Percentiles rank a stretch among this genome's conserved stretches.
Evolutionary conservation across 2,113 vertebrate genomes (phyloP).

Genomic region (Sula dactylatra): DNA sequence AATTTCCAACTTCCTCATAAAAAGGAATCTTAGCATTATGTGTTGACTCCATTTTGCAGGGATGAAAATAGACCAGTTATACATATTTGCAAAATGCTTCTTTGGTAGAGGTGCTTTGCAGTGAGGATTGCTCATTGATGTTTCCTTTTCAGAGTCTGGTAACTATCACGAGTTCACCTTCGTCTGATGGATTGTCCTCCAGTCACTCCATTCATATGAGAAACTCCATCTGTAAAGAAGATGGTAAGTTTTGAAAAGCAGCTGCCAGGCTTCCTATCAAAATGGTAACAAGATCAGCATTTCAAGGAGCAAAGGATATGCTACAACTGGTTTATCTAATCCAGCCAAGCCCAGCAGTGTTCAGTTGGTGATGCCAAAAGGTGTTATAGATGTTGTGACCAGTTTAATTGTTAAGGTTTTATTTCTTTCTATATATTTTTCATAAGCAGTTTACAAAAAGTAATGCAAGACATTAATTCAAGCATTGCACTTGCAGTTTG

Average conservation of each 20-base stretch:
- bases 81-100: not conserved
- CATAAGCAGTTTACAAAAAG: not conserved
- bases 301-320: not conserved
- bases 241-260: not conserved
- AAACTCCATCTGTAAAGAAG: not conserved
- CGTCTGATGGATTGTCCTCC: not conserved
- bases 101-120: not conserved
- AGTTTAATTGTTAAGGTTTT: not conserved
- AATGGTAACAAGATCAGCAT: not conserved
- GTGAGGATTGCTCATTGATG: not conserved
- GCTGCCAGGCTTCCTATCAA: not conserved
- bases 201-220: not conserved
- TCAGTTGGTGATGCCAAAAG: not conserved
- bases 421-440: not conserved
- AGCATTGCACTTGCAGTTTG: not conserved
- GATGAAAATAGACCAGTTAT: not conserved
- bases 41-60: not conserved
- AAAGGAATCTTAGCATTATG: not conserved
- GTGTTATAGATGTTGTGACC: not conserved
- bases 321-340: not conserved
- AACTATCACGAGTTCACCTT: not conserved
- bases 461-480: not conserved
- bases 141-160: not conserved
- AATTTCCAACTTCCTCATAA: not conserved
- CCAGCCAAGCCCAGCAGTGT: not conserved